Base-by-base conservation (phyloP, 2,888 invertebrate genomes). In the Papilio protenor region DNA sequence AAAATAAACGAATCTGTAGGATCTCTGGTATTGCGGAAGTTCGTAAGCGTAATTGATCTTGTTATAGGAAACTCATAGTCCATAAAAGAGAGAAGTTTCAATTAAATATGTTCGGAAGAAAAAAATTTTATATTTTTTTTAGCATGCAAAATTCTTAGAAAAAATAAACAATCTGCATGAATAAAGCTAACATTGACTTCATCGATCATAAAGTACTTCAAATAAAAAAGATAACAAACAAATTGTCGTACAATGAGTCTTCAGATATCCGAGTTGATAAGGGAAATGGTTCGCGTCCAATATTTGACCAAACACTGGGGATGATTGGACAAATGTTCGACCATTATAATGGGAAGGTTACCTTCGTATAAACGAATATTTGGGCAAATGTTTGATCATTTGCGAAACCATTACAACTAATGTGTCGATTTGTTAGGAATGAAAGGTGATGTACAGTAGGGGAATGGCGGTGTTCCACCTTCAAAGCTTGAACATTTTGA, bases 191-290 rank as follows among this genome's bases (percentile, higher is more conserved):
- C 23, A 14, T 61, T 73, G 73, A 73, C 47, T 49, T 74, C 61
- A 61, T 33, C 33, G 33, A 1, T 33, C 49, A 23, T 16, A 23
- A 61, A 61, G 33, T 61, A n/a, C 10, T 10, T 40, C 47, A 61
- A 61, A 47, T 47, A 27, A 61, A 27, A 18, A 59, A 64, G 74
- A 74, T 74, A 74, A 74, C 49, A 49, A 49, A 64, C 5, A 74
- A 73, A 59, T 69, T 8, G 6, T 5, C 2, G 21, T 1, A 59
- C 52, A 33, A 47, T 61, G 61, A 47, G 64, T 45, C 2, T 1
- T 52, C 14, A 52, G 16, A 52, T 52, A 47, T 47, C 8, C n/a
- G n/a, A n/a, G n/a, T 61, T 27, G 23, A 74, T 52, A 71, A 27
- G 52, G 10, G 11, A 11, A 71, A 70, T 49, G 1, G 16, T 49